These are phyloP conservation scores for Dreissena rostriformis DNA, from an alignment of 1,140 invertebrate species.

Conservation along the genomic window DNA sequence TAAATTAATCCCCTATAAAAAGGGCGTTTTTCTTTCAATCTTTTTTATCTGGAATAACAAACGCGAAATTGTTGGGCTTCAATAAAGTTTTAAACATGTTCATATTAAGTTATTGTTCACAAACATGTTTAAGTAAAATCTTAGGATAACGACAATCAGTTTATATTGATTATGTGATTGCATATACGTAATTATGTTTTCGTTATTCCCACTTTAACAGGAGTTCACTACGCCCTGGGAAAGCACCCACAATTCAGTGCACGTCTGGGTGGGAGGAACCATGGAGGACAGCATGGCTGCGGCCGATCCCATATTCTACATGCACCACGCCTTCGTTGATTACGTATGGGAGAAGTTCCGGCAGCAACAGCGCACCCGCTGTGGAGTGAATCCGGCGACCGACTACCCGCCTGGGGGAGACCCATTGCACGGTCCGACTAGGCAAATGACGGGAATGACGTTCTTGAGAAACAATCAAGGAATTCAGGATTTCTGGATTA, in stretches of 20 bases:
- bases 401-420: constrained; percentile 14
- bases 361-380: constrained; percentile 2
- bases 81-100: no score
- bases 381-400: constrained; percentile 15
- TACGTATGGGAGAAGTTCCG: constrained; percentile 40
- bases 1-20: no score
- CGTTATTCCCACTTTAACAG: constrained; percentile 11
- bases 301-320: constrained; percentile 36
- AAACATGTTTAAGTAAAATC: no score
- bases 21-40: no score
- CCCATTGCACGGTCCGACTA: background rate
- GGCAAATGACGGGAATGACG: constrained; percentile 3
- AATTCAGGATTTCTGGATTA: constrained; percentile 23
- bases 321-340: constrained; percentile 44
- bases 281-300: constrained; percentile 15
- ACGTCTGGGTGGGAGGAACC: constrained; percentile 26
- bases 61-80: no score
- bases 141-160: no score
- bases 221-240: constrained; percentile 21
- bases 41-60: no score
- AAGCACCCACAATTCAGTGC: constrained; percentile 28
- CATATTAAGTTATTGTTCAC: no score
- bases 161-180: no score
- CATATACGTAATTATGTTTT: no score
- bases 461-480: constrained; percentile 25